phyloP scores from a whole-genome alignment of 2,888 invertebrate genomes.

The Hydriomena furcata region DNA sequence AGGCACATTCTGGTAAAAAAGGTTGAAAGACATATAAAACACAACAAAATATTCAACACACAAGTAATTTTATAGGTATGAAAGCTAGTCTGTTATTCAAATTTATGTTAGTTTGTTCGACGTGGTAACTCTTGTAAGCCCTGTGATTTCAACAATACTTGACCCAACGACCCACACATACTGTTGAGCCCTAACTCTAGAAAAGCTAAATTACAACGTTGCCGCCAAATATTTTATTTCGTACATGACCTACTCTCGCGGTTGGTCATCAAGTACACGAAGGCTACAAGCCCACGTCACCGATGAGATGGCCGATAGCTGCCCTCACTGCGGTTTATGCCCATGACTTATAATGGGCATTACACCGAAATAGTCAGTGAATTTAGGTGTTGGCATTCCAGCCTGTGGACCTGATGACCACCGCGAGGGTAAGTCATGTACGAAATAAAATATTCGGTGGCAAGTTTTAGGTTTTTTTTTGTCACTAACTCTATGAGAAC shows the following conservation, averaged over 20 bases:
- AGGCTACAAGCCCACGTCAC: slow-evolving; percentile 40
- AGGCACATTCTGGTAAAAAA: not conserved
- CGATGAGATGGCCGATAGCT: slow-evolving; percentile 49
- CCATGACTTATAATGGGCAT: slow-evolving; percentile 45
- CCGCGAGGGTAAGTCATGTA: slow-evolving; percentile 7
- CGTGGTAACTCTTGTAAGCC: no score
- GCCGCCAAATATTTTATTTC: slow-evolving; percentile 1
- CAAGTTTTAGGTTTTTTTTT: no score
- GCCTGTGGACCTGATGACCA: slow-evolving; percentile 37
- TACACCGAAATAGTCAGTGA: slow-evolving; percentile 6
- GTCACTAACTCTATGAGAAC: no score
- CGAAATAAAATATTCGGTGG: not conserved
- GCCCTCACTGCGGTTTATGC: slow-evolving; percentile 46
- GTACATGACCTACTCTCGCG: slow-evolving; percentile 5
- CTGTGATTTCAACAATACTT: not conserved
- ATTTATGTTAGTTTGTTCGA: no score
- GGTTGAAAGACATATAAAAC: not conserved
- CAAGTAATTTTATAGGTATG: no score
- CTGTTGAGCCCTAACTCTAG: not conserved
- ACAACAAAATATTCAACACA: no score
- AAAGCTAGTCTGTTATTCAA: no score
- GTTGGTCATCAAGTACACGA: slow-evolving; percentile 36
- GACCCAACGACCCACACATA: not conserved
- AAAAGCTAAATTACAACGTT: slow-evolving; percentile 1
- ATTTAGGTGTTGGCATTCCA: slow-evolving; percentile 26